Base-by-base conservation (phyloP, 1,140 invertebrate species). In the Caerostris darwini region DNA sequence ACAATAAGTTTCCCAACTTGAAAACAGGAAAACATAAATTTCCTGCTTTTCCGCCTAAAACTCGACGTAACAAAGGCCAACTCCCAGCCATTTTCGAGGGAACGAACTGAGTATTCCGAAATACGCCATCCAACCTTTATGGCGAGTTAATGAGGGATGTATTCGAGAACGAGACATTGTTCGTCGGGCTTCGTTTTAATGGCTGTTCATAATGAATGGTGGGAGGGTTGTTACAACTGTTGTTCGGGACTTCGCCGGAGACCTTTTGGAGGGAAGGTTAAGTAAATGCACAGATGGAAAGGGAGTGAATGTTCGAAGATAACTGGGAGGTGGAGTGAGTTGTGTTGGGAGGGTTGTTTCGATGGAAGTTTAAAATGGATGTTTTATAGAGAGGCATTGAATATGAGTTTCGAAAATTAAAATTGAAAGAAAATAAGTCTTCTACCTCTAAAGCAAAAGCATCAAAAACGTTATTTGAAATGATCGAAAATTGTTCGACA, bases 11-110 rank as follows among this genome's bases (percentile, higher is more conserved):
- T 90, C 64, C 88, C n/a, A 71, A 90, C 88, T 90, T 71, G 64
- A 90, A 90, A 90, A 90, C 88, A 90, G 88, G 88, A 90, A 90
- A 90, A 71, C 88, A 90, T 90, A 90, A 90, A 90, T 90, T 90
- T 90, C 67, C 53, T 77, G 69, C 64, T 14, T 57, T 56, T 58
- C 67, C 61, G 17, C 53, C 71, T 57, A n/a, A 90, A 90, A 90
- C 88, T 90, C n/a, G 83, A n/a, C 53, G 7, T 69, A 67, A 90
- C 88, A 90, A 90, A 90, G 67, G 19, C 14, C 34, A 34, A 34
- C 34, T 34, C 34, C 34, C 34, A 5, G 71, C 71, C 58, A 17
- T 5, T 58, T 85, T 85, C 82, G 54, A 58, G 14, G 56, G 57
- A 85, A 85, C 7, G 83, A 85, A 34, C 57, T 85, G 83, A 59